Evolutionary conservation across 2,888 invertebrate genomes (phyloP), one percentile per base, ranked within the genome.

Genomic region (Xestia xanthographa): DNA sequence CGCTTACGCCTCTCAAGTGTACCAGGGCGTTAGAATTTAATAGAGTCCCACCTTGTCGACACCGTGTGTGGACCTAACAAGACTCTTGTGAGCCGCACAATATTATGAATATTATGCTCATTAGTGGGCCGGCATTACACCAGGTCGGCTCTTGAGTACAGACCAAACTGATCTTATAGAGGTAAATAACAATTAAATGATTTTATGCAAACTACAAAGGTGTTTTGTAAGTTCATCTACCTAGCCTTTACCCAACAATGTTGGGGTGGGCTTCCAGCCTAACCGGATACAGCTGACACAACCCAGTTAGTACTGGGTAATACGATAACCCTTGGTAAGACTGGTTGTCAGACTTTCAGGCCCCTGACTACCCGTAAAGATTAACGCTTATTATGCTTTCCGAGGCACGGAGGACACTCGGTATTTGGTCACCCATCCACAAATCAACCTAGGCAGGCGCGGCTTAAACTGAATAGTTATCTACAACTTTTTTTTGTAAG

Each of bases 101-200:
- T 95, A 95, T 95, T 95, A 93, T 93, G 93, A 94, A 95, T 95
- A 95, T 96, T 95, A 94, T 92, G 93, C 95, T 96, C 96, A 96
- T 96, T 96, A 96, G 95, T 94, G 93, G 93, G 89, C 90, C 92
- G 93, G 92, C 93, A 93, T 92, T 92, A 92, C 91, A 87, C 83
- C 78, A 85, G 66, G 75, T 11, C 34, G 63, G 5, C 29, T 78
- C 65, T 73, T 41, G 45, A 76, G 79, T 76, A 66, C 69, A 73
- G 60, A 56, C 73, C 48, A 45, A 65, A 60, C 58, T 45, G 26
- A 38, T 73, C 60, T 26, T 53, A 29, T 50, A 48, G 60, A 34
- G 6, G 43, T 41, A 66, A 70, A 83, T 70, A 67, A 79, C 79
- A 67, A 82, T 77, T 77, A 72, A n/a, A 60, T 11, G n/a, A 8